Evolutionary conservation across 2,113 vertebrate genomes (phyloP), one percentile per base, ranked within the genome.

Genomic region (Alces alces): DNA sequence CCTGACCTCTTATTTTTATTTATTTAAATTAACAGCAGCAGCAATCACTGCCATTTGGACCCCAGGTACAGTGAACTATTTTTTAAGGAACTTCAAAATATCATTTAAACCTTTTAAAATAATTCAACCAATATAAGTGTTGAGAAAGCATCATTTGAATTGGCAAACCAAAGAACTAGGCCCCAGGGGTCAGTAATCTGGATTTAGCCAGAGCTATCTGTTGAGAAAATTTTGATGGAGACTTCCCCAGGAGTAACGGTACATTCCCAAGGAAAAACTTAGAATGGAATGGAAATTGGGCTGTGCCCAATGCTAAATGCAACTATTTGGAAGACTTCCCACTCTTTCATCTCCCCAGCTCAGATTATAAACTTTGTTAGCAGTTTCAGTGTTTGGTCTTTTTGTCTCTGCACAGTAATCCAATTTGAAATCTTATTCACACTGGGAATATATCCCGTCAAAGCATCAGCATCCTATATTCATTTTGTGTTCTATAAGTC

Each of bases 1-100:
- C 82, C 94, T 94, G 87, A 95, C 85, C 80, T 95, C 82, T 95
- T 86, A 58, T 96, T 91, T 96, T 97, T 96, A 93, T 96, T 97
- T 97, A 96, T 91, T 97, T 96, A 89, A 97, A 94, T 93, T 60
- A 96, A 57, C 45, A 95, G 52, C 36, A 94, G n/a, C 50, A 45
- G 27, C 12, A 85, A 61, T 80, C 70, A 47, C 50, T 97, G 57
- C 70, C 86, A 94, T 91, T 57, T 98, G 89, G 88, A 70, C 86
- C 80, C 79, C 39, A 97, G 64, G 78, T 30, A 80, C 39, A 94
- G 7, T 11, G 28, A 94, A 17, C 23, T 97, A 95, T 83, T 96
- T 79, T 79, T 79, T 79, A 57, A 85, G 43, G 80, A 84, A 19
- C 23, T 96, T 94, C 28, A 89, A 96, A 96, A 91, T 97, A 97